Base-by-base conservation (phyloP, 2,113 vertebrate species). In the Castor canadensis region DNA sequence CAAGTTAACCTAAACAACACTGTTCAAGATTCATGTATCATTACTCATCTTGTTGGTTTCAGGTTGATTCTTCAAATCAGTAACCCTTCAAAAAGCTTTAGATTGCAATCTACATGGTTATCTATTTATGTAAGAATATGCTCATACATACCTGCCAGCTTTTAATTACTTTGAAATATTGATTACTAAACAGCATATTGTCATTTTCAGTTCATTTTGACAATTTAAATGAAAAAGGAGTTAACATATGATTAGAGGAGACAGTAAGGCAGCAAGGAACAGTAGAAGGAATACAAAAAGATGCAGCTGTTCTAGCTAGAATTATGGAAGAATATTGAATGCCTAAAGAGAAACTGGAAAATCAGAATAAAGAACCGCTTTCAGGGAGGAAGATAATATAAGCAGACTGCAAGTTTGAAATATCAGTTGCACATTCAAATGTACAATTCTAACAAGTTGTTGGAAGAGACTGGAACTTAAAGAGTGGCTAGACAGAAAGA, bases 111-210 rank as follows among this genome's bases (percentile, higher is more conserved):
- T 80, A 9, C 13, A 35, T 73, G 15, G 30, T 85, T 81, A 54
- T 62, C 20, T 64, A 11, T 71, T 62, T 73, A 35, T 47, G 38
- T 83, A 91, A 92, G 40, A 66, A 38, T 35, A 52, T 24, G 2
- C 19, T 75, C 9, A 6, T 93, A 12, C 56, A 49, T 93, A 58
- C 69, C 54, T 58, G 19, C 58, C 54, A 56, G 15, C 35, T 89
- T 96, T 69, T 75, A 69, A 60, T 38, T 73, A 87, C 16, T 92
- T 92, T 92, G 15, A 58, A 87, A 80, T 84, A 86, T 67, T 90
- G 49, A 73, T 93, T 40, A n/a, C 60, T 32, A 15, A 35, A 52
- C 5, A 64, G 62, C 19, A 72, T 30, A 13, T 58, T 79, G 45
- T 69, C 26, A 75, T 79, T 32, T 81, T 64, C 81, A 93, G 30